Conservation (phyloP, 2,797 vertebrate genomes). For the Masticophis lateralis region DNA sequence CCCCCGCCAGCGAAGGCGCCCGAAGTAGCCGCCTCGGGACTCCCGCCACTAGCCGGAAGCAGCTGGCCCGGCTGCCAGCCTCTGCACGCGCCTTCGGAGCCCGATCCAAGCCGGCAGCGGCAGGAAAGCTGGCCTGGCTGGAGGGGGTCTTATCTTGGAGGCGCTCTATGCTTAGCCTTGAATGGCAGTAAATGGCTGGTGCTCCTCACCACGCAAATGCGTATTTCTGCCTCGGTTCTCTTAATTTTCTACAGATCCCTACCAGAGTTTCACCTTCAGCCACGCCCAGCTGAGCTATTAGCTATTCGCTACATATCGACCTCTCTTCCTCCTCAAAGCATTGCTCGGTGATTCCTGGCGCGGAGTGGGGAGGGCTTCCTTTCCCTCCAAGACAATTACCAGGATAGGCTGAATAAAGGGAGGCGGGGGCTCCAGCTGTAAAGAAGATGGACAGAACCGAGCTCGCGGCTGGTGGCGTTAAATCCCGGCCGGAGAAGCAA, state of each 20-base stretch:
- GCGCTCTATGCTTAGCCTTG: neutral
- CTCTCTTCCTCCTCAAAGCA: neutral
- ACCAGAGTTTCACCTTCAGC: neutral
- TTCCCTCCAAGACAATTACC: neutral
- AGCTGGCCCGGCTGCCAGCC: neutral
- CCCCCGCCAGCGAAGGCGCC: neutral
- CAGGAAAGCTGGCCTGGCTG: neutral
- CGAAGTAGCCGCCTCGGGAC: neutral
- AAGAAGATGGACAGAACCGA: neutral
- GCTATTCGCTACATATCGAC: neutral
- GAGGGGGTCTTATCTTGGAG: neutral
- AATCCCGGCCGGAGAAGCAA: neutral
- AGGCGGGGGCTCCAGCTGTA: neutral
- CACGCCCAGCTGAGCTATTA: neutral
- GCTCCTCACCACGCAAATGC: neutral
- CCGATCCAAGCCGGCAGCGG: neutral
- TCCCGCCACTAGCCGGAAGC: neutral
- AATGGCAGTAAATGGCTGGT: neutral
- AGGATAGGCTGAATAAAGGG: neutral
- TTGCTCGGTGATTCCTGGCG: neutral
- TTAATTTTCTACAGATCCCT: neutral
- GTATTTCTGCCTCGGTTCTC: neutral
- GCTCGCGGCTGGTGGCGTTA: neutral
- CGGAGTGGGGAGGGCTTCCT: too few species aligned
- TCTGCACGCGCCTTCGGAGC: too few species aligned